Evolutionary conservation across 2,113 vertebrate genomes (phyloP), one percentile per base, ranked within the genome.

Genomic region (Crotalus viridis): DNA sequence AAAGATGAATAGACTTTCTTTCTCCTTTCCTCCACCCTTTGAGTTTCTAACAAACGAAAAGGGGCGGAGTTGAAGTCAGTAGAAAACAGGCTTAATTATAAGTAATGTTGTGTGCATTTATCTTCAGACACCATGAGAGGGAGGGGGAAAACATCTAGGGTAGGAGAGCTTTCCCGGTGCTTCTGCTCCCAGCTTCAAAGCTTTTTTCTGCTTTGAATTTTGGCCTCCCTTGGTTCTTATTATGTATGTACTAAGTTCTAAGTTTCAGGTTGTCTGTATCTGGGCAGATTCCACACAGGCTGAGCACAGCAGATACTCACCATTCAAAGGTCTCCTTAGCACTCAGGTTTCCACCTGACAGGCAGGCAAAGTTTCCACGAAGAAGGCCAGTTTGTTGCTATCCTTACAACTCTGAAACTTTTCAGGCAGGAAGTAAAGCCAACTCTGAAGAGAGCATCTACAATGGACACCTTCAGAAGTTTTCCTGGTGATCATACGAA

Each of bases 181-280:
- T 85, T 81, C 61, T 85, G 51, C 89, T n/a, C 39, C 7, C 54
- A 21, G 64, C 88, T 92, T 92, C 88, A 89, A 92, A 92, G 88
- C 92, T 17, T 54, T 5, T 21, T 43, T 9, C 15, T 48, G 0
- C 21, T 9, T 69, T 48, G 28, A 17, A 69, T 33, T 46, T 56
- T 46, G 3, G 61, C 91, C 33, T 85, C 87, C 91, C 91, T 92
- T 39, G 39, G 26, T 89, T 51, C 64, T 92, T 92, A 88, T 92
- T 92, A 57, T 48, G 87, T 57, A 88, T 89, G 64, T n/a, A n/a
- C 87, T 81, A 81, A 81, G 26, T 89, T 56, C 91, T 46, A 74
- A 81, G 33, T 81, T 89, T 89, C 51, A 26, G 48, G 56, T 64
- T 89, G 39, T 74, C 91, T 28, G 55, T 61, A 92, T 74, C 61